Evolutionary conservation across 2,113 vertebrate species (phyloP), one percentile per base, ranked within the genome.

Genomic region (Hydrochoerus hydrochaeris): DNA sequence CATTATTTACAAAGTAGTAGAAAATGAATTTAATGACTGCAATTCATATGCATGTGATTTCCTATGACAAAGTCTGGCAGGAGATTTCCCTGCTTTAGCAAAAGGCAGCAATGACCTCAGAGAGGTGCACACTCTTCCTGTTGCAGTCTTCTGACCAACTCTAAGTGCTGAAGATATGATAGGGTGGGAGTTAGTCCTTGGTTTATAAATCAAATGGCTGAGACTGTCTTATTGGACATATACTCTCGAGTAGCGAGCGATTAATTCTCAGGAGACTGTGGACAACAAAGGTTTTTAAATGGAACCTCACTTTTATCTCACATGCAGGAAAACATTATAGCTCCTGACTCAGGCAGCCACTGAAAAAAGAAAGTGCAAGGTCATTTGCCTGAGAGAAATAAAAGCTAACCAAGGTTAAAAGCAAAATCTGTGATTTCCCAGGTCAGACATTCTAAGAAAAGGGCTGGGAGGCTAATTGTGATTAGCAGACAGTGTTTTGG

Each of bases 1-100:
- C 5, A 20, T 95, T 95, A 84, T 71, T 95, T 85, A 85, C 62
- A 71, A 22, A 44, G 6, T 41, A n/a, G 24, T 38, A 13, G 90
- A 93, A 80, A 93, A 19, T 87, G 44, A 90, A 75, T 81, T 67
- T 84, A 89, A 87, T 87, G 49, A 30, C 67, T 83, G 32, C 17
- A 57, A 10, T 95, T 91, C n/a, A 46, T 26, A 49, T 78, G 58
- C 16, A 58, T 57, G 30, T 49, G 30, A 85, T 22, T 60, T 19
- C 41, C 44, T 20, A 30, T 63, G 71, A 41, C 65, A 67, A 57
- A 65, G n/a, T 90, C 58, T 69, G 41, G 80, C 46, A 49, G 11
- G 41, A 71, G 4, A 28, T 11, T 62, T 49, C 20, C 28, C 38
- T 95, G 85, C 44, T 97, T 67, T 94, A 85, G 32, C 19, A 82